Base-by-base conservation (phyloP, 2,888 invertebrate genomes). In the Lasiommata megera region DNA sequence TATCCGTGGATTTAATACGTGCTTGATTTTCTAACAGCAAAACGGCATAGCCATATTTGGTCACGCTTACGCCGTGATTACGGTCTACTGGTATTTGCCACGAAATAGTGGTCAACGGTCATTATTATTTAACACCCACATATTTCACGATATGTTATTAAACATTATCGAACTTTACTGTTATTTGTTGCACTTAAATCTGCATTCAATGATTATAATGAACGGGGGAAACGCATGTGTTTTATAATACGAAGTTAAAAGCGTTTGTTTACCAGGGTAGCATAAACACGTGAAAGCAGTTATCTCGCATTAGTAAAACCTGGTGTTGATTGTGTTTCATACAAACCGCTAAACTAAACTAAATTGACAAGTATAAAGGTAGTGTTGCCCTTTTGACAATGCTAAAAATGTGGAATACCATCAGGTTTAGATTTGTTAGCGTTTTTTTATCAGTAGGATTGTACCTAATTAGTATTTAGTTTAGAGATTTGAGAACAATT, bases 71-170 rank as follows among this genome's bases (percentile, higher is more conserved):
- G 34, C 34, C 11, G 34, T 34, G 34, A 34, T 34, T 18, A 28
- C 23, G 43, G 43, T 43, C 43, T 43, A 56, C 41, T 36, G 41
- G 31, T n/a, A 50, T 37, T 38, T 50, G 38, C 50, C 17, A 56
- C 48, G 41, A 50, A 56, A 56, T 50, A 48, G 46, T 23, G 48
- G 34, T 29, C 48, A 23, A 41, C 34, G 28, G 36, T 43, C 37
- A 37, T 43, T 50, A 28, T 41, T 14, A 54, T 46, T 47, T 47
- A 46, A 38, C 55, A 40, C 40, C 56, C 36, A 56, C 54, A 55
- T 50, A 3, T 41, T 36, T 50, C 38, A 50, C 18, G 18, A n/a
- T 16, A 36, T 31, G 34, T 47, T 34, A 47, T 43, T 43, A 43
- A 43, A 34, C 11, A 34, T 34, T n/a, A 43, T 23, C 23, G 18